phyloP scores from a whole-genome alignment of 2,888 invertebrate genomes.

The Volucella bombylans region DNA sequence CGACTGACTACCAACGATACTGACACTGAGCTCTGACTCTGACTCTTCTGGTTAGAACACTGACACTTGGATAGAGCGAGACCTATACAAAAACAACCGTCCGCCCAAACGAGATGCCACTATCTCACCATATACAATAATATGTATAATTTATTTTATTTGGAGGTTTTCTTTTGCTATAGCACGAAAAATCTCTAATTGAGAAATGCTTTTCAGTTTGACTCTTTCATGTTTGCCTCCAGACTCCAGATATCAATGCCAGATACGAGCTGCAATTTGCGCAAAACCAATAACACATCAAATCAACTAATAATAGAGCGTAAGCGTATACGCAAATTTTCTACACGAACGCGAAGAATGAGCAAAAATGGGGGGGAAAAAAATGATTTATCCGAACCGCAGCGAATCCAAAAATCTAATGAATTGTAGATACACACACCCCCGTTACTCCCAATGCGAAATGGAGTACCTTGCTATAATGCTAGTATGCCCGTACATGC shows the following conservation, averaged over 20 bases:
- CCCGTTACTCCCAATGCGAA: constrained; percentile 29
- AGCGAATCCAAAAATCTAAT: constrained; percentile 31
- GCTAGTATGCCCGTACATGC: too few relatives aligned
- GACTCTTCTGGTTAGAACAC: background rate
- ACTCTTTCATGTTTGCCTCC: constrained; percentile 36
- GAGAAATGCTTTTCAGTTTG: constrained; percentile 43
- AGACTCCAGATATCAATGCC: constrained; percentile 44
- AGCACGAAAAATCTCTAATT: constrained; percentile 58
- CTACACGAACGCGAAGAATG: constrained; percentile 12
- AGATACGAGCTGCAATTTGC: constrained; percentile 43
- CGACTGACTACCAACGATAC: too few relatives aligned
- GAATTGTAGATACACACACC: constrained; percentile 60
- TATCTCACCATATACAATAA: constrained; percentile 27
- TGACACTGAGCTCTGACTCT: too few relatives aligned
- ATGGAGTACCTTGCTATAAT: too few relatives aligned
- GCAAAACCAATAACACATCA: constrained; percentile 46
- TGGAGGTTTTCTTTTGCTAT: constrained; percentile 47
- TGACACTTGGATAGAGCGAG: constrained; percentile 69
- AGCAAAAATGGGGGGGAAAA: background rate
- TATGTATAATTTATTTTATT: constrained; percentile 64
- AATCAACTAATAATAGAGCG: constrained; percentile 57
- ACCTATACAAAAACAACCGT: constrained; percentile 47
- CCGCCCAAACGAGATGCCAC: constrained; percentile 63
- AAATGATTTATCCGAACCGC: too few relatives aligned
- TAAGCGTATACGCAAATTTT: constrained; percentile 4